Base-by-base conservation (phyloP, 2,888 invertebrate species). In the Criorhina ranunculi region DNA sequence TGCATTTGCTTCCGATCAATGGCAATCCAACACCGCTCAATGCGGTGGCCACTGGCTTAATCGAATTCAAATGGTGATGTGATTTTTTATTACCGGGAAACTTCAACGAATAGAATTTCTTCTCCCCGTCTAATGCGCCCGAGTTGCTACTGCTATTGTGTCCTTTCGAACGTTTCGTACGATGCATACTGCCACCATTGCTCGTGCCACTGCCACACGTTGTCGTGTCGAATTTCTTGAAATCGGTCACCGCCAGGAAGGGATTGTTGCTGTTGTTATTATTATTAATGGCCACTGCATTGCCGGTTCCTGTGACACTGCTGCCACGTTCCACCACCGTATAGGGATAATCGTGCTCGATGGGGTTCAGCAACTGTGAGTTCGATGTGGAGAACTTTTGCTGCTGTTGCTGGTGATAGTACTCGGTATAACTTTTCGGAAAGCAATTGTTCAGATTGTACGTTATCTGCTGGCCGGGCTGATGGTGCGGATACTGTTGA, bases 61-160 rank as follows among this genome's bases (percentile, higher is more conserved):
- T 76, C 79, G 66, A 80, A 80, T 85, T 80, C 64, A 85, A 75
- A 70, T 85, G 85, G 76, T 81, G 78, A 82, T 82, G 81, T 44
- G 88, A 87, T 64, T 86, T 87, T 55, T 81, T 87, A 46, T 86
- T 88, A 55, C 87, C 87, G 42, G 88, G 87, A 59, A 91, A 90
- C 87, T 91, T 92, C 17, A 92, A 86, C 5, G 92, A 92, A 76
- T 92, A 91, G 87, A 91, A 92, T 85, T 91, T 91, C 88, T 91
- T 91, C 31, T 91, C 91, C 31, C 88, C 89, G 8, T 89, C 90
- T 17, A 88, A 66, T 66, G 88, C 67, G 1, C 81, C 81, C 19
- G 80, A 75, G 40, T 55, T 62, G 57, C 72, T 88, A 35, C 87
- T 87, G 8, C 86, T 33, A 7, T 37, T 17, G 46, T 79, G 79